Evolutionary conservation across 2,113 vertebrate species (phyloP).

Genomic region (Mustelus asterias): DNA sequence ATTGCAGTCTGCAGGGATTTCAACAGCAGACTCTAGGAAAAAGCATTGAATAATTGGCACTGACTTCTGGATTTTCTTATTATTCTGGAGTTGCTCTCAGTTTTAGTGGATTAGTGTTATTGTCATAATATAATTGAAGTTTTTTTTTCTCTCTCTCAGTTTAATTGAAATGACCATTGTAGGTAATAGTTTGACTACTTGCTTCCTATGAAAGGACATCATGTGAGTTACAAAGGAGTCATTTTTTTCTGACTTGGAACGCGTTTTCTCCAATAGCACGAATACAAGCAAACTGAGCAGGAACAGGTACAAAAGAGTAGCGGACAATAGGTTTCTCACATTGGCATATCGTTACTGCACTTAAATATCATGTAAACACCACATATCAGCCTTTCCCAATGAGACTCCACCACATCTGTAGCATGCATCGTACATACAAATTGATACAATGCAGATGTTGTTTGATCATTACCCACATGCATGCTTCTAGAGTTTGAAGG

Average conservation of each 20-base stretch:
- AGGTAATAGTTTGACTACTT: not conserved
- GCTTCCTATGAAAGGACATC: not conserved
- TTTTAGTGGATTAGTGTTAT: not conserved
- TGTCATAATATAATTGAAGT: not conserved
- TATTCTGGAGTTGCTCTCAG: not conserved
- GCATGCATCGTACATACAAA: not conserved
- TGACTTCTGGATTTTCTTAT: not conserved
- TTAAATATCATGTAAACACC: slow-evolving; percentile 13
- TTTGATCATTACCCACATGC: slow-evolving; percentile 27
- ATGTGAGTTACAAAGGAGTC: not conserved
- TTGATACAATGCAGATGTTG: slow-evolving; percentile 9
- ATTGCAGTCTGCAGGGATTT: too few species aligned
- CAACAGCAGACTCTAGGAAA: not conserved
- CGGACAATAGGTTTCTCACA: slow-evolving; percentile 19
- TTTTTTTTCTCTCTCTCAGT: not conserved
- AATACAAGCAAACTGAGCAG: not conserved
- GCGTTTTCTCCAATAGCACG: not conserved
- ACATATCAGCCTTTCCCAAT: not conserved
- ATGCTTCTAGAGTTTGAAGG: slow-evolving; percentile 2
- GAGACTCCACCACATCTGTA: not conserved
- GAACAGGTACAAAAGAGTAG: not conserved
- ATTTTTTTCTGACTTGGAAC: not conserved
- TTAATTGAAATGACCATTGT: not conserved
- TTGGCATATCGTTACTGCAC: slow-evolving; percentile 29
- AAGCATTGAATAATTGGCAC: not conserved